Conservation (phyloP, 2,113 vertebrate species). For the Leptobrachium leishanense region DNA sequence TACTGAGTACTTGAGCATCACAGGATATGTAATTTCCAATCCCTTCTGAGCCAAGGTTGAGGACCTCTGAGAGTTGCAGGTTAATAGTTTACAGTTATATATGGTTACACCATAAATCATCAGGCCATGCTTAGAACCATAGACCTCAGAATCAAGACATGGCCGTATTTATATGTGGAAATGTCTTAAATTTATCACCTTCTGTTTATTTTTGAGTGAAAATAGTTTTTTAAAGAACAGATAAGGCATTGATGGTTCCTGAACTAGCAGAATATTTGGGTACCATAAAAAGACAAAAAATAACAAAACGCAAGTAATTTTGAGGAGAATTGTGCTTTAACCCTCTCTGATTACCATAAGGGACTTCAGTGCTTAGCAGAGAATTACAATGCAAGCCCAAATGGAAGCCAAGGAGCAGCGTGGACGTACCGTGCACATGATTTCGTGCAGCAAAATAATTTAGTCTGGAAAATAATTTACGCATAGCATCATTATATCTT, state of each 20-base stretch:
- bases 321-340: conserved; percentile 31
- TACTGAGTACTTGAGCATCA: too few relatives aligned
- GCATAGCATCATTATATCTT: conserved; percentile 1
- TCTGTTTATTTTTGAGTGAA: too few relatives aligned
- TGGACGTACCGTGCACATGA: conserved; percentile 4
- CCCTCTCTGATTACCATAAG: not conserved
- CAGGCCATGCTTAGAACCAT: too few relatives aligned
- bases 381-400: conserved; percentile 23
- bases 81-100: too few relatives aligned
- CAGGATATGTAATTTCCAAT: too few relatives aligned
- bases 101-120: too few relatives aligned
- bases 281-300: not conserved
- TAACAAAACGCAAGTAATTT: not conserved
- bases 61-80: too few relatives aligned
- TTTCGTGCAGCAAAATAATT: not conserved
- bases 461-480: conserved; percentile 5
- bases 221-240: too few relatives aligned
- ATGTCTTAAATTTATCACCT: too few relatives aligned
- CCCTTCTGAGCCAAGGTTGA: too few relatives aligned
- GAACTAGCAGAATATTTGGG: not conserved
- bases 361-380: conserved; percentile 21
- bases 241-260: not conserved
- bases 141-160: not conserved
- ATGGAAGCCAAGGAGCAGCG: not conserved
- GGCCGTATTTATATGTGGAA: not conserved